A percentile compares a stretch with the other conserved stretches of the same genome.
Evolutionary conservation across 1,140 invertebrate genomes (phyloP).

Genomic region (Tetraneura akinire): DNA sequence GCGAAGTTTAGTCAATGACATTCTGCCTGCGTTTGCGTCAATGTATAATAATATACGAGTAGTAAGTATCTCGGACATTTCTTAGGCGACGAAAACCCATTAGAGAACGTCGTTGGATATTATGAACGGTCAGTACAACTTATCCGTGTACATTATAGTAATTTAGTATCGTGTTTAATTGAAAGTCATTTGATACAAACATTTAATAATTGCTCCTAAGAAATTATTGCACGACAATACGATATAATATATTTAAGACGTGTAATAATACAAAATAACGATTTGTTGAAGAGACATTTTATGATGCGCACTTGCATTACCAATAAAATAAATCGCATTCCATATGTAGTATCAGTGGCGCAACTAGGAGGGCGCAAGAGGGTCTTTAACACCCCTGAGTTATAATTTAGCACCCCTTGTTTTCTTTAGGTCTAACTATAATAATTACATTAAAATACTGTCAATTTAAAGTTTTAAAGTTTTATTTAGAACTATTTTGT

Average conservation of each 20-base stretch:
- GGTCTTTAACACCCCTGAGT: no score
- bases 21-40: neutral
- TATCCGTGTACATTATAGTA: neutral
- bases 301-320: constrained; percentile 9
- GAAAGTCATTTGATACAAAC: constrained; percentile 8
- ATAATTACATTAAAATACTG: no score
- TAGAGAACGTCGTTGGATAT: constrained; percentile 1
- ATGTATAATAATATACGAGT: no score
- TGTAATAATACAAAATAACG: constrained; percentile 32
- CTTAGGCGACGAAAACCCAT: constrained; percentile 15
- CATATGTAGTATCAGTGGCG: no score
- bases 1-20: neutral
- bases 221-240: neutral
- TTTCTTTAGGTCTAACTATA: no score
- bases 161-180: neutral
- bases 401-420: no score
- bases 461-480: no score
- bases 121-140: constrained; percentile 1
- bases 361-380: no score
- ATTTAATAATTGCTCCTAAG: constrained; percentile 9
- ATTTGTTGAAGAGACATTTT: neutral
- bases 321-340: constrained; percentile 14
- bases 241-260: neutral
- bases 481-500: no score
- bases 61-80: neutral